Conservation (phyloP, 2,888 invertebrate species). For the Norana najaformis region DNA sequence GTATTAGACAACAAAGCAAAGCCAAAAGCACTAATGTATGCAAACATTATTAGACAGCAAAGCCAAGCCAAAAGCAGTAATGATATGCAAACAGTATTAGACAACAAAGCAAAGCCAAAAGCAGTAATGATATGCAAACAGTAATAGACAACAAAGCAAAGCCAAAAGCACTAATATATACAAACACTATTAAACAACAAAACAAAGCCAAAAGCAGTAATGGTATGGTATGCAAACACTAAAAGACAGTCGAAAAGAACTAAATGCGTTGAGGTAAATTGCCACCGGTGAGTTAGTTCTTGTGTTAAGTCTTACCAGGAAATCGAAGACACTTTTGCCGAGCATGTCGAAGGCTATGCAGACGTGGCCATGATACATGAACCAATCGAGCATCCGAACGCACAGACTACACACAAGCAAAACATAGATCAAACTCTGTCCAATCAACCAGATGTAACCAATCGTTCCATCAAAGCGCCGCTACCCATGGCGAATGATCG, state of each 20-base stretch:
- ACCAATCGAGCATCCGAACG: slow-evolving; percentile 63
- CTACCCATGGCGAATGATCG: background rate
- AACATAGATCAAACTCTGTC: background rate
- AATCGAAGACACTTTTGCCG: slow-evolving; percentile 63
- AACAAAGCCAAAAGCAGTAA: background rate
- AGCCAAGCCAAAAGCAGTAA: too few relatives aligned
- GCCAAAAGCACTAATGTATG: too few relatives aligned
- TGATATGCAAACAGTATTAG: too few relatives aligned
- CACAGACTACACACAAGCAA: slow-evolving; percentile 61
- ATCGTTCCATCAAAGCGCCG: background rate
- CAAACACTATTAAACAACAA: background rate
- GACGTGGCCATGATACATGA: slow-evolving; percentile 64
- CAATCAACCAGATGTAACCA: background rate
- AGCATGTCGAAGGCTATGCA: slow-evolving; percentile 63
- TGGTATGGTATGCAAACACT: background rate
- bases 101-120: too few relatives aligned
- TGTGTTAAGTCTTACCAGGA: slow-evolving; percentile 55
- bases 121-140: too few relatives aligned
- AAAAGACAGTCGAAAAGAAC: background rate
- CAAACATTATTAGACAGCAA: too few relatives aligned
- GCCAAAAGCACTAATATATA: too few relatives aligned
- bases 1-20: too few relatives aligned
- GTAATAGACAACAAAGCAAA: too few relatives aligned
- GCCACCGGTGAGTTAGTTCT: background rate
- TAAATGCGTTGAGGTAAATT: background rate